phyloP scores from a whole-genome alignment of 1,140 invertebrate species.

The Helicoverpa zea region DNA sequence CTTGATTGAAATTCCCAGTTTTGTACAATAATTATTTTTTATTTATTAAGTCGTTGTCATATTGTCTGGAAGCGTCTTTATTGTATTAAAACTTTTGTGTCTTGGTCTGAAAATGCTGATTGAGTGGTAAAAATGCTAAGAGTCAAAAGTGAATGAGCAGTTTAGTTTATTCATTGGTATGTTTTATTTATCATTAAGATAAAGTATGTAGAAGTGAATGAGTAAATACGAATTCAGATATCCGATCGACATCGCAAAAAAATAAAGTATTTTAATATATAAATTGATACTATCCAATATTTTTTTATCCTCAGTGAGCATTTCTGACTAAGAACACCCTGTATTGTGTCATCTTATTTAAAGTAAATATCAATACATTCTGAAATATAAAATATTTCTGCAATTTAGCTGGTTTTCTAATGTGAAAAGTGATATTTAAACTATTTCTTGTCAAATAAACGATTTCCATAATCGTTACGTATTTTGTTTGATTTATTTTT shows the following conservation, averaged over 20 bases:
- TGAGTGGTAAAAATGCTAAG: too few relatives aligned
- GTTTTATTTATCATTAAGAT: neutral
- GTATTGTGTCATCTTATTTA: slow-evolving; percentile 11
- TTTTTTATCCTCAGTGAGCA: neutral
- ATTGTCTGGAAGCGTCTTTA: slow-evolving; percentile 18
- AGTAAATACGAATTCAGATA: too few relatives aligned
- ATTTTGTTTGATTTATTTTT: slow-evolving; percentile 55
- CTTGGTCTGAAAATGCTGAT: slow-evolving; percentile 7
- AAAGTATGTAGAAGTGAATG: neutral
- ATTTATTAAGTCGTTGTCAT: slow-evolving; percentile 35
- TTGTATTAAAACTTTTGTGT: slow-evolving; percentile 6
- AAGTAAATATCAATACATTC: slow-evolving; percentile 22
- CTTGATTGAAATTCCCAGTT: slow-evolving; percentile 5
- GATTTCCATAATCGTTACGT: slow-evolving; percentile 64
- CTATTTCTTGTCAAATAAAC: slow-evolving; percentile 76
- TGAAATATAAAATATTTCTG: slow-evolving; percentile 44
- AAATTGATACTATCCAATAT: neutral
- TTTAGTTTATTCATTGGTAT: neutral
- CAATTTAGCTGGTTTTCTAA: slow-evolving; percentile 57
- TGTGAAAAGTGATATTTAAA: slow-evolving; percentile 67
- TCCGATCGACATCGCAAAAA: neutral
- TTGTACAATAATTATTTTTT: slow-evolving; percentile 27
- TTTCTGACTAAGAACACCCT: neutral
- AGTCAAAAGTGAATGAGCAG: too few relatives aligned
- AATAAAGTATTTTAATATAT: too few relatives aligned